Evolutionary conservation across 2,888 invertebrate species (phyloP).

Genomic region (Dascillus cervinus): DNA sequence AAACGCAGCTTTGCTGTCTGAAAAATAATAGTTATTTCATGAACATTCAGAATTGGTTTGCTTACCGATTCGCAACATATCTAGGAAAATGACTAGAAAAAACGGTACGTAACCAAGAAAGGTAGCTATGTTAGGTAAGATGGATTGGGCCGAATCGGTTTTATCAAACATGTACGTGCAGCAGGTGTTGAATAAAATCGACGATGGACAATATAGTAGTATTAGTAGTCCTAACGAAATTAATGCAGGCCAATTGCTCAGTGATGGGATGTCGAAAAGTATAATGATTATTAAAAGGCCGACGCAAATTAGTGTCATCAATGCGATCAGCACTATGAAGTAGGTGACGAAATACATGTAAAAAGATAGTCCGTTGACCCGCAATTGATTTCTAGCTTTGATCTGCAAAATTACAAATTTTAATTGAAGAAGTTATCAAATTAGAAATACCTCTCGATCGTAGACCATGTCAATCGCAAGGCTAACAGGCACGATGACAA

Average conservation of each 20-base stretch:
- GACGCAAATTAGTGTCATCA: conserved; percentile 61
- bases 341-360: conserved; percentile 68
- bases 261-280: conserved; percentile 61
- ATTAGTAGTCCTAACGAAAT: conserved; percentile 58
- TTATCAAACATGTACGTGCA: conserved; percentile 75
- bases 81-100: conserved; percentile 60
- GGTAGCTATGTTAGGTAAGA: conserved; percentile 68
- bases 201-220: conserved; percentile 65
- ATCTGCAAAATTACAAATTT: conserved; percentile 49
- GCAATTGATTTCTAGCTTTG: conserved; percentile 72
- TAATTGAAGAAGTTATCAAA: conserved; percentile 6
- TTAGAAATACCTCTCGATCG: conserved; percentile 79
- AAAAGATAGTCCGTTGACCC: conserved; percentile 73
- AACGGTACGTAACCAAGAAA: conserved; percentile 71
- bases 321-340: conserved; percentile 61
- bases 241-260: conserved; percentile 62
- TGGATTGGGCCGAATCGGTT: conserved; percentile 73
- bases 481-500: conserved; percentile 68
- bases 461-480: conserved; percentile 74
- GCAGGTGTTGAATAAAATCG: conserved; percentile 68
- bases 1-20: conserved; percentile 61
- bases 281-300: conserved; percentile 58
- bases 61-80: conserved; percentile 64
- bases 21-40: conserved; percentile 29
- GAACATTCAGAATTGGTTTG: conserved; percentile 12